Percentiles rank a stretch among this genome's conserved stretches.
Evolutionary conservation across 2,888 invertebrate species (phyloP).

Genomic region (Drosophila setosimentum): DNA sequence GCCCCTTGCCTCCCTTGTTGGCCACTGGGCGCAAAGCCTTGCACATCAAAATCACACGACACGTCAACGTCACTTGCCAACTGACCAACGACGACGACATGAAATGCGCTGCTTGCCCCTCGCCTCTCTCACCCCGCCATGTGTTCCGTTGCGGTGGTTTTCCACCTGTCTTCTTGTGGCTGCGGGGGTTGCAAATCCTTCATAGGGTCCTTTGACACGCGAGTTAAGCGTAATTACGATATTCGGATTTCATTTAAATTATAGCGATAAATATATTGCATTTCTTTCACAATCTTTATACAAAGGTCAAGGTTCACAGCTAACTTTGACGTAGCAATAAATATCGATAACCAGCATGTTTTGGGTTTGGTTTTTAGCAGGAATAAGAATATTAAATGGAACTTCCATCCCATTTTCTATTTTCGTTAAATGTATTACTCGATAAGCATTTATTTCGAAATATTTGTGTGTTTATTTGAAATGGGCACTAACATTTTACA

Average conservation of each 20-base stretch:
- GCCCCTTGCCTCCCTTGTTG: constrained; percentile 51
- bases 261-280: background rate
- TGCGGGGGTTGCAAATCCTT: constrained; percentile 31
- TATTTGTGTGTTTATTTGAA: constrained; percentile 16
- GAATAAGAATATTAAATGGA: constrained; percentile 50
- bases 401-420: background rate
- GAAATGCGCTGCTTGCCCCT: background rate
- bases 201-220: constrained; percentile 2
- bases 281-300: too few species aligned
- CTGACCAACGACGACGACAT: constrained; percentile 39
- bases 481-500: constrained; percentile 65
- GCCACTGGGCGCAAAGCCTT: constrained; percentile 35
- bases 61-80: constrained; percentile 66
- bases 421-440: constrained; percentile 23
- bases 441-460: constrained; percentile 43
- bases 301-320: too few species aligned
- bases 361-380: constrained; percentile 17
- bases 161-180: constrained; percentile 28
- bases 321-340: background rate
- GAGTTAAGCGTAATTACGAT: constrained; percentile 19
- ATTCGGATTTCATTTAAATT: background rate
- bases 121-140: background rate
- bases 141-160: constrained; percentile 21
- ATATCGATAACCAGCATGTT: background rate
- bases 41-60: constrained; percentile 72